phyloP scores from a whole-genome alignment of 2,888 invertebrate genomes.

The Euzophera pinguis region DNA sequence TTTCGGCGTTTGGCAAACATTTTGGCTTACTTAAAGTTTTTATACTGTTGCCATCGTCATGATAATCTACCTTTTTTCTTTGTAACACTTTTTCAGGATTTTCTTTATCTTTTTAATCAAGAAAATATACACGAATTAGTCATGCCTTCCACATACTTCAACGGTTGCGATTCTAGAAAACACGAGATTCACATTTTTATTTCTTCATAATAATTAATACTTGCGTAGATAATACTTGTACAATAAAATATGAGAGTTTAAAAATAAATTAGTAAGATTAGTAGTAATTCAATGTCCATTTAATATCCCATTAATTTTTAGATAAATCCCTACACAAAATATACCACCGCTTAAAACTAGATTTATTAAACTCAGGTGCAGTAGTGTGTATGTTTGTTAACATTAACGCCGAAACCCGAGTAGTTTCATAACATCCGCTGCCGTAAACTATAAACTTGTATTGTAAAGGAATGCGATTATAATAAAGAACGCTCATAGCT shows the following conservation, averaged over 20 bases:
- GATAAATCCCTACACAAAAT: slow-evolving; percentile 10
- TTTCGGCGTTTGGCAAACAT: too few species aligned
- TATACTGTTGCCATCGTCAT: too few species aligned
- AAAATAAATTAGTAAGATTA: neutral
- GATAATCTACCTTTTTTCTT: too few species aligned
- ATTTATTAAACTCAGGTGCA: slow-evolving; percentile 27
- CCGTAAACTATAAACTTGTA: slow-evolving; percentile 50
- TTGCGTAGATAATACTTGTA: too few species aligned
- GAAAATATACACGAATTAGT: too few species aligned
- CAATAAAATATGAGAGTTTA: neutral
- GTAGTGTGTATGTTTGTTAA: slow-evolving; percentile 30
- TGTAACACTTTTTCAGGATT: too few species aligned
- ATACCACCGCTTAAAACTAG: slow-evolving; percentile 15
- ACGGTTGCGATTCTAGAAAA: too few species aligned
- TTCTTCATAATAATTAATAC: too few species aligned
- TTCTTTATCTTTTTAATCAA: too few species aligned
- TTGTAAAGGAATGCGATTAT: slow-evolving; percentile 54
- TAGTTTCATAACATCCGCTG: slow-evolving; percentile 55
- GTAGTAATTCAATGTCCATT: neutral
- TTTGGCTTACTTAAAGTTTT: too few species aligned
- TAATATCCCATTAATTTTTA: slow-evolving; percentile 1
- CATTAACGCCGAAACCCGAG: slow-evolving; percentile 39
- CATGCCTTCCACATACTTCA: too few species aligned
- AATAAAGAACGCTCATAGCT: slow-evolving; percentile 45
- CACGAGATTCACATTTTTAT: too few species aligned